A percentile compares a stretch with the other conserved stretches of the same genome.
These are phyloP conservation scores for Plebejus argus DNA, from an alignment of 2,888 invertebrate genomes.

Conservation along the genomic window DNA sequence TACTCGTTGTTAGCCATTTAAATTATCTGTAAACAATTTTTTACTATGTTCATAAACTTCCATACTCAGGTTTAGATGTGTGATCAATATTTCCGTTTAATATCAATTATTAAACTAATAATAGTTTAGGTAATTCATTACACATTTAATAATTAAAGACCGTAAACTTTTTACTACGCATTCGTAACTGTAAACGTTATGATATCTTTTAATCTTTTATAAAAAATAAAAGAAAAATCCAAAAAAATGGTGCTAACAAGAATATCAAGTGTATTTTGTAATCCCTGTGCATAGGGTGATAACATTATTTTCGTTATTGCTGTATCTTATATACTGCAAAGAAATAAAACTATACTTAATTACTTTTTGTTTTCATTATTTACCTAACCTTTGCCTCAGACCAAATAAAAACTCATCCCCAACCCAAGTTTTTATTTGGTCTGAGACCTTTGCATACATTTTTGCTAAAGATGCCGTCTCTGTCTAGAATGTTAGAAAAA, in stretches of 20 bases:
- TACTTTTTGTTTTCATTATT: conserved; percentile 50
- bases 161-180: conserved; percentile 66
- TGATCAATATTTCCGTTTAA: conserved; percentile 50
- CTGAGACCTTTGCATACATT: too few species aligned
- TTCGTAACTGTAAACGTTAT: conserved; percentile 71
- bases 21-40: conserved; percentile 44
- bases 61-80: conserved; percentile 56
- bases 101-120: conserved; percentile 58
- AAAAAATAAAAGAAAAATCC: conserved; percentile 57
- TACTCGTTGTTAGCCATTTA: background rate
- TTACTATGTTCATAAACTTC: conserved; percentile 50
- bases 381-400: too few species aligned
- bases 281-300: conserved; percentile 66
- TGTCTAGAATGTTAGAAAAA: too few species aligned
- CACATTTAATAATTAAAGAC: conserved; percentile 65
- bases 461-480: too few species aligned
- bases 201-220: conserved; percentile 73
- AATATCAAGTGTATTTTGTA: conserved; percentile 67
- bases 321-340: conserved; percentile 74
- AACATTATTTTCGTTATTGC: conserved; percentile 64
- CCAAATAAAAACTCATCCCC: too few species aligned
- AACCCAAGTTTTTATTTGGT: too few species aligned
- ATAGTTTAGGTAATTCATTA: conserved; percentile 54
- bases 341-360: conserved; percentile 62
- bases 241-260: conserved; percentile 79